These are phyloP conservation scores for Siphamia tubifer DNA, from an alignment of 2,113 vertebrate species.

Conservation along the genomic window DNA sequence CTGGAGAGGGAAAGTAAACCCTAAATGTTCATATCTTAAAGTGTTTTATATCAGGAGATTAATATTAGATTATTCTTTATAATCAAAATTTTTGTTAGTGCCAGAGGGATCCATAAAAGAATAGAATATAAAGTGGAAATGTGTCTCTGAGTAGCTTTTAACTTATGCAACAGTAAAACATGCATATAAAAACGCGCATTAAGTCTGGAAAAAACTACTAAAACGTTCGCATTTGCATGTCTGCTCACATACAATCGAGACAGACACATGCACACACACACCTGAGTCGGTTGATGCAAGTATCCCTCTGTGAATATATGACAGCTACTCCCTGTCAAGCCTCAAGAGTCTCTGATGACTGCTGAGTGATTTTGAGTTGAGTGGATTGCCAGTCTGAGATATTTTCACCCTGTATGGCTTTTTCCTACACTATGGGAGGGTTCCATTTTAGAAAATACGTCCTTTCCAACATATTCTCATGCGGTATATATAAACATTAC, in stretches of 20 bases:
- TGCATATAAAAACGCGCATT: not conserved
- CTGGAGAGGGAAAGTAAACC: no score
- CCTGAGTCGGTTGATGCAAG: conserved; percentile 26
- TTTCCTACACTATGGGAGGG: conserved; percentile 17
- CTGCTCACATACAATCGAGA: not conserved
- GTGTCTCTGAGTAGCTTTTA: conserved; percentile 5
- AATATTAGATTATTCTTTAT: not conserved
- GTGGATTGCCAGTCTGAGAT: conserved; percentile 63
- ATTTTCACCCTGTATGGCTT: conserved; percentile 53
- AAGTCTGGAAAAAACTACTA: not conserved
- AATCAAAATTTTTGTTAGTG: not conserved
- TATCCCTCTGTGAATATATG: conserved; percentile 50
- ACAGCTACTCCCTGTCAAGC: conserved; percentile 55
- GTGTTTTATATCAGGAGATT: no score
- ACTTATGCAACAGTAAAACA: not conserved
- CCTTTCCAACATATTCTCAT: conserved; percentile 23
- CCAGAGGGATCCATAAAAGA: not conserved
- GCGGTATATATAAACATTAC: conserved; percentile 2
- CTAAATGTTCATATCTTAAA: not conserved
- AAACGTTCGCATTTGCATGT: conserved; percentile 15
- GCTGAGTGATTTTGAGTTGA: conserved; percentile 68
- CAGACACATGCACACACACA: not conserved
- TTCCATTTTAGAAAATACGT: conserved; percentile 44
- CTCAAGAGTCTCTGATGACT: conserved; percentile 63
- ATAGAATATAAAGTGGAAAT: not conserved